Evolutionary conservation across 1,140 invertebrate species (phyloP), one percentile per base, ranked within the genome.

Genomic region (Sycophila sp.): DNA sequence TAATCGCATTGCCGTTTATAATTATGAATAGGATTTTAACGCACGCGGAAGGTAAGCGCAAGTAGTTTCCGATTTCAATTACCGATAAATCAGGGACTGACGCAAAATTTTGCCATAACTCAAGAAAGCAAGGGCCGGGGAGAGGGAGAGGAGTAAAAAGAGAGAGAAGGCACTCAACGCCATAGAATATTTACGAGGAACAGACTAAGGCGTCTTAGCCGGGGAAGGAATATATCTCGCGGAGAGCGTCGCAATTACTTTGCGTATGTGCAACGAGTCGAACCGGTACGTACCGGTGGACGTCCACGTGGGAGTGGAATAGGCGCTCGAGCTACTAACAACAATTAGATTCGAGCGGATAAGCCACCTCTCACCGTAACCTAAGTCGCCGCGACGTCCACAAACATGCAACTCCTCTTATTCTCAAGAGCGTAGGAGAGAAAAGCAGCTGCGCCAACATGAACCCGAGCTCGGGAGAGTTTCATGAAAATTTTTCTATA

Each of bases 341-440:
- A 79, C 79, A 80, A 80, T 81, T 79, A 80, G 77, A 80, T 81
- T 69, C 74, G 53, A 76, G 64, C 73, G 76, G 76, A 53, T 53
- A 53, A 53, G 28, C 51, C 51, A 22, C 26, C 13, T 53, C 51
- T 53, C 30, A 13, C 28, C 30, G 51, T 53, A 53, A 53, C 26
- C 30, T n/a, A 28, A 53, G 28, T 53, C 40, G 19, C 40, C 19
- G n/a, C n/a, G 8, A 45, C 7, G 38, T 40, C 3, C 11, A n/a
- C 26, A 24, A 8, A 51, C 15, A 51, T 26, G 13, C 11, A 26
- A 51, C 22, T 51, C 4, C n/a, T 11, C 24, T n/a, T n/a, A 17
- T 49, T 1, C 22, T 24, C 24, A 19, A 11, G 47, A 11, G 47
- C 22, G 24, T 19, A 51, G 40, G n/a, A n/a, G n/a, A n/a, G n/a